Conservation (phyloP, 2,888 invertebrate species). For the Oxyscelio sp. region DNA sequence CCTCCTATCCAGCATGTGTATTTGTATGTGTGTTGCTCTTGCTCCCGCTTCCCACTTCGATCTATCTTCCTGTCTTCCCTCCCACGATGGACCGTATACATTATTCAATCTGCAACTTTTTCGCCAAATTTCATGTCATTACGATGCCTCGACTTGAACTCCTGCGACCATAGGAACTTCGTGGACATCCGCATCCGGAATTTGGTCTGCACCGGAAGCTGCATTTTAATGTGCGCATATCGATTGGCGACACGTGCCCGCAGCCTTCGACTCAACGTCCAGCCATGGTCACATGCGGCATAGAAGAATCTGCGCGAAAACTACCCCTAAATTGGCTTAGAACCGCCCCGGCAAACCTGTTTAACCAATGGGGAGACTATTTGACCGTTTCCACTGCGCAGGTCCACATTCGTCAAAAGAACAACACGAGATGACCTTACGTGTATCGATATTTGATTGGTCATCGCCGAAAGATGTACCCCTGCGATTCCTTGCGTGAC, state of each 20-base stretch:
- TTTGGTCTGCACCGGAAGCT: too few species aligned
- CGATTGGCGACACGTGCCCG: conserved; percentile 72
- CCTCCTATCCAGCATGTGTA: conserved; percentile 65
- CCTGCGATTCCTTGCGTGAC: too few species aligned
- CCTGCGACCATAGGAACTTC: too few species aligned
- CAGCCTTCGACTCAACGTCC: conserved; percentile 77
- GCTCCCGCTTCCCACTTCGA: conserved; percentile 57
- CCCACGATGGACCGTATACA: conserved; percentile 37
- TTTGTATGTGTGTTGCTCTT: conserved; percentile 53
- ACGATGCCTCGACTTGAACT: not conserved
- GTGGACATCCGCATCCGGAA: too few species aligned
- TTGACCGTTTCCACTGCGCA: conserved; percentile 85
- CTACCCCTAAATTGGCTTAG: conserved; percentile 88
- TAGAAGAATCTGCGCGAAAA: conserved; percentile 80
- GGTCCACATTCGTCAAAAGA: conserved; percentile 80
- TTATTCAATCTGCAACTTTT: conserved; percentile 45
- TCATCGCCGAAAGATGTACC: too few species aligned
- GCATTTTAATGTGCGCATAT: conserved; percentile 26
- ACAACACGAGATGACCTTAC: conserved; percentile 71
- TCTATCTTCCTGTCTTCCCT: conserved; percentile 62
- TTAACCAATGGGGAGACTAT: conserved; percentile 85
- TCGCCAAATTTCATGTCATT: not conserved
- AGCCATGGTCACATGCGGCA: conserved; percentile 76
- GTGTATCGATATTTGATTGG: conserved; percentile 57
- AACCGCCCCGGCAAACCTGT: conserved; percentile 85